These are phyloP conservation scores for Erethizon dorsatum DNA, from an alignment of 2,797 vertebrate species.

Conservation along the genomic window DNA sequence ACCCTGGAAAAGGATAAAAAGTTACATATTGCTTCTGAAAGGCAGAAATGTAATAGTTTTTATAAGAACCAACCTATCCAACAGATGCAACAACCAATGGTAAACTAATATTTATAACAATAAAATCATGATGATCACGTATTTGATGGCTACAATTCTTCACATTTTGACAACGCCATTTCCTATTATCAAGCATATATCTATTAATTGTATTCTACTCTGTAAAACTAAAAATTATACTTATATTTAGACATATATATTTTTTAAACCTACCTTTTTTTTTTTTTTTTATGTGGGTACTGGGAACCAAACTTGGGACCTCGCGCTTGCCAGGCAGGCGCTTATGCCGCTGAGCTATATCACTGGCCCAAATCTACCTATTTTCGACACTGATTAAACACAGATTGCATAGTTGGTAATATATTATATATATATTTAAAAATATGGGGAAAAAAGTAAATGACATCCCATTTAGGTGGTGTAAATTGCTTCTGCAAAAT, in stretches of 20 bases:
- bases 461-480: constrained; percentile 43
- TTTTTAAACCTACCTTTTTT: constrained; percentile 18
- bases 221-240: constrained; percentile 45
- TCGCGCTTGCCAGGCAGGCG: no score
- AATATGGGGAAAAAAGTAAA: constrained; percentile 26
- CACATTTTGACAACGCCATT: constrained; percentile 34
- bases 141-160: constrained; percentile 6
- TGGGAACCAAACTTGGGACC: no score
- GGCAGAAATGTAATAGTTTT: background rate
- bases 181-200: constrained; percentile 15
- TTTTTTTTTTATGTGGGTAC: no score
- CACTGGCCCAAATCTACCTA: background rate
- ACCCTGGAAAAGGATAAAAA: constrained; percentile 89
- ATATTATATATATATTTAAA: background rate
- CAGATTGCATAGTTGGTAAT: constrained; percentile 5
- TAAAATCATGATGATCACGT: constrained; percentile 12
- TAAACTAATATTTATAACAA: constrained; percentile 47
- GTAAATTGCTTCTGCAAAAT: constrained; percentile 21
- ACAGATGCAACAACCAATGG: background rate
- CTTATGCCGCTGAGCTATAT: no score
- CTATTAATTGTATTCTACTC: constrained; percentile 51
- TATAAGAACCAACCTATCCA: background rate
- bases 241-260: constrained; percentile 33
- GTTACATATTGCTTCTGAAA: constrained; percentile 38
- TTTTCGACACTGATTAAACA: constrained; percentile 56